Conservation (phyloP, 2,888 invertebrate species). For the Zootermopsis nevadensis region DNA sequence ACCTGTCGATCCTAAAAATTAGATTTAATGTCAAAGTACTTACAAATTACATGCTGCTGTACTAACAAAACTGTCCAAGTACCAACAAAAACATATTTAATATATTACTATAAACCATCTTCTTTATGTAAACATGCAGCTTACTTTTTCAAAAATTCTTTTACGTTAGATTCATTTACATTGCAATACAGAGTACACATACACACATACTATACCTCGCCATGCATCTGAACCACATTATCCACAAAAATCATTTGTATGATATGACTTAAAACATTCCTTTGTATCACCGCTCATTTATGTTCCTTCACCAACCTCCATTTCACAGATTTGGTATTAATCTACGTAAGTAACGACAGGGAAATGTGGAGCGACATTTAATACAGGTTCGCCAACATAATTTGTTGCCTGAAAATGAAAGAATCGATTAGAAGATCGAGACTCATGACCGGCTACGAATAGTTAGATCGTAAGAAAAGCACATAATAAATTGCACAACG, state of each 20-base stretch:
- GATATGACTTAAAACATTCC: neutral
- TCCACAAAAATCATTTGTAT: constrained; percentile 29
- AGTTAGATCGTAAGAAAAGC: too few relatives aligned
- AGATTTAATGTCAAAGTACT: neutral
- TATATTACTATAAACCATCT: neutral
- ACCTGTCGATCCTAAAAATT: constrained; percentile 26
- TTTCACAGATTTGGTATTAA: neutral
- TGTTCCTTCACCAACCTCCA: neutral
- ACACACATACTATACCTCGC: constrained; percentile 15
- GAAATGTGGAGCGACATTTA: constrained; percentile 37
- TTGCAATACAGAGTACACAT: neutral
- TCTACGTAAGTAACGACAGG: neutral
- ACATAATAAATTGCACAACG: too few relatives aligned
- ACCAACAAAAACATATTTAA: neutral
- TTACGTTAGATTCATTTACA: too few relatives aligned
- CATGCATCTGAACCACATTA: constrained; percentile 23
- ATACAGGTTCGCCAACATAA: constrained; percentile 19
- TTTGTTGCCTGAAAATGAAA: neutral
- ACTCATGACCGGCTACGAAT: too few relatives aligned
- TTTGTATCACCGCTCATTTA: neutral
- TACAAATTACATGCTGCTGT: neutral
- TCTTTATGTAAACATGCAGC: neutral
- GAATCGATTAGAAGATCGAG: too few relatives aligned
- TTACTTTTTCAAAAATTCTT: neutral
- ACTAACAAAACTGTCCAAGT: neutral